Conservation (phyloP, 2,113 vertebrate species). For the Candoia aspera region DNA sequence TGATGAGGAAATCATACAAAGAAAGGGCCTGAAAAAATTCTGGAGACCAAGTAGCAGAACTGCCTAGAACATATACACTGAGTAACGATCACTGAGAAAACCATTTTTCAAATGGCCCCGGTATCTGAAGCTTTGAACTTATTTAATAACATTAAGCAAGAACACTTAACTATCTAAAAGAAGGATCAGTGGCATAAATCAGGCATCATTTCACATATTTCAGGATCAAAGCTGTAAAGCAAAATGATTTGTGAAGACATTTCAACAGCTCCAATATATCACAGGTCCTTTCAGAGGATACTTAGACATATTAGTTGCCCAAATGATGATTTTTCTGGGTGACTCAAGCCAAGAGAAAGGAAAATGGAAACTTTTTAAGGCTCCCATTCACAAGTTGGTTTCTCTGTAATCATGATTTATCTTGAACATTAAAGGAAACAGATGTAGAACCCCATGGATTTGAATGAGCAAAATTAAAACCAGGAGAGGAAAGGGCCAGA, state of each 20-base stretch:
- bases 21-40: slow-evolving; percentile 3
- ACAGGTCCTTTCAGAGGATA: slow-evolving; percentile 72
- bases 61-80: slow-evolving; percentile 36
- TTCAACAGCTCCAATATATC: slow-evolving; percentile 76
- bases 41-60: slow-evolving; percentile 18
- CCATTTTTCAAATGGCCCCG: slow-evolving; percentile 65
- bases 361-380: slow-evolving; percentile 66
- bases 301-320: slow-evolving; percentile 79
- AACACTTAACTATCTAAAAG: slow-evolving; percentile 76
- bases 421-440: slow-evolving; percentile 64
- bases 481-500: slow-evolving; percentile 48
- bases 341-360: slow-evolving; percentile 66
- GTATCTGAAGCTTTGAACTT: slow-evolving; percentile 70
- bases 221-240: slow-evolving; percentile 76
- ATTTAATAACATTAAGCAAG: slow-evolving; percentile 80
- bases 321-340: slow-evolving; percentile 74
- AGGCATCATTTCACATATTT: slow-evolving; percentile 77
- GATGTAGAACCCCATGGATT: slow-evolving; percentile 46
- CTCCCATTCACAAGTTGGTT: slow-evolving; percentile 54
- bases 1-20: slow-evolving; percentile 9
- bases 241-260: slow-evolving; percentile 77
- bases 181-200: slow-evolving; percentile 78
- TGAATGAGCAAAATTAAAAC: slow-evolving; percentile 72
- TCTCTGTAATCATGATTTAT: slow-evolving; percentile 67
- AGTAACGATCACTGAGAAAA: slow-evolving; percentile 55